phyloP scores from a whole-genome alignment of 2,797 vertebrate genomes.

The Lithobates sylvaticus region DNA sequence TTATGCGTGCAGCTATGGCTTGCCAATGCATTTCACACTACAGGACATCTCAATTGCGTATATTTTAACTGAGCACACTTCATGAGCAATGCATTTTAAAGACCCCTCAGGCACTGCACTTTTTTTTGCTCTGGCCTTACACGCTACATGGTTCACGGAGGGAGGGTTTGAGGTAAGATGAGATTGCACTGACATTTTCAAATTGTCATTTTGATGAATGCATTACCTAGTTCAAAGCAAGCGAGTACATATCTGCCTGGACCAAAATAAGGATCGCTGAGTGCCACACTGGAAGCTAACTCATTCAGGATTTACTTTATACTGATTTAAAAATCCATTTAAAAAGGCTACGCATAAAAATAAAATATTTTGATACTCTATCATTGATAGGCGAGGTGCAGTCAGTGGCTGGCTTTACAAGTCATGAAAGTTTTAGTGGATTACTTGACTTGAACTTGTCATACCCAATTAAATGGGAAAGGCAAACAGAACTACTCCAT shows the following conservation, averaged over 20 bases:
- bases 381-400: too few species aligned
- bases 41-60: constrained; percentile 13
- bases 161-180: constrained; percentile 36
- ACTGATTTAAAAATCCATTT: too few species aligned
- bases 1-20: not conserved
- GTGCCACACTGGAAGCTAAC: not conserved
- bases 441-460: too few species aligned
- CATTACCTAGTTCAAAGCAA: constrained; percentile 69
- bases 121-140: constrained; percentile 35
- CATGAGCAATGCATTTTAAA: constrained; percentile 25
- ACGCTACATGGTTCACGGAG: constrained; percentile 25
- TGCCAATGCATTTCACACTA: constrained; percentile 39
- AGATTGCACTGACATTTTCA: constrained; percentile 66
- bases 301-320: not conserved
- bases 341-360: too few species aligned
- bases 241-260: constrained; percentile 27
- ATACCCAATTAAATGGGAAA: too few species aligned
- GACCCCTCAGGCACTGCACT: constrained; percentile 25
- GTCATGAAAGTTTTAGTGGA: too few species aligned
- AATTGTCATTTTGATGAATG: constrained; percentile 72
- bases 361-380: too few species aligned
- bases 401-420: too few species aligned
- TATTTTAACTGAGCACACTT: constrained; percentile 24
- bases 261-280: constrained; percentile 41
- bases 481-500: too few species aligned